Conservation (phyloP, 2,113 vertebrate species). For the Isurus oxyrinchus region DNA sequence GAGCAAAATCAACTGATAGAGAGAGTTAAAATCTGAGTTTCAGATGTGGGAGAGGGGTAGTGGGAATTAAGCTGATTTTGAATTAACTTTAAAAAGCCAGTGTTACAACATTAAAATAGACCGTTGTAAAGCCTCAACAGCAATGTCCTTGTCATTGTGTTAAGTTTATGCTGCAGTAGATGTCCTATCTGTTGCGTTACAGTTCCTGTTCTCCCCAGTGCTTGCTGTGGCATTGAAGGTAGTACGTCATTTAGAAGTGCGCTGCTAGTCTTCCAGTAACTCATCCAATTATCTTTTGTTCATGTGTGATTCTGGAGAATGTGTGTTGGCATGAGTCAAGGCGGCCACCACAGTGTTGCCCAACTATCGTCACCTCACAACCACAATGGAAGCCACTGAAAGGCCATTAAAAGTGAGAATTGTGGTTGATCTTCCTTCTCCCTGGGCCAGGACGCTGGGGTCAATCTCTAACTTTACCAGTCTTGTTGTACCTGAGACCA, state of each 20-base stretch:
- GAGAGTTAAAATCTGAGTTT: background rate
- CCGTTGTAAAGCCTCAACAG: background rate
- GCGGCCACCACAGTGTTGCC: background rate
- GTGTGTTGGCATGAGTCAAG: background rate
- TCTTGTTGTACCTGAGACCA: background rate
- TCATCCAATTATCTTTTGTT: background rate
- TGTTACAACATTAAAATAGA: background rate
- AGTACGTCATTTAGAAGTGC: background rate
- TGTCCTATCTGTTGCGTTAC: background rate
- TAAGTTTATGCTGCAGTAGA: background rate
- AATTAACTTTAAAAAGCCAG: background rate
- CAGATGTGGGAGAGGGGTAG: background rate
- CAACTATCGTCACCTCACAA: background rate
- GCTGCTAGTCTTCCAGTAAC: background rate
- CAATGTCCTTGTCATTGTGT: background rate
- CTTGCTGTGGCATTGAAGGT: background rate
- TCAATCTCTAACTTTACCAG: background rate
- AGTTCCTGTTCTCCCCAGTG: background rate
- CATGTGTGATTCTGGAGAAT: background rate
- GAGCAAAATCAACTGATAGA: background rate
- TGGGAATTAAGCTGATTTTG: background rate
- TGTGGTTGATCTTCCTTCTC: background rate
- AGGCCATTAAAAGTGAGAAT: background rate
- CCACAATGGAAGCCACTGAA: background rate
- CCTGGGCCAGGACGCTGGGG: no score